Base-by-base conservation (phyloP, 2,888 invertebrate species). In the Drosophila greeni region DNA sequence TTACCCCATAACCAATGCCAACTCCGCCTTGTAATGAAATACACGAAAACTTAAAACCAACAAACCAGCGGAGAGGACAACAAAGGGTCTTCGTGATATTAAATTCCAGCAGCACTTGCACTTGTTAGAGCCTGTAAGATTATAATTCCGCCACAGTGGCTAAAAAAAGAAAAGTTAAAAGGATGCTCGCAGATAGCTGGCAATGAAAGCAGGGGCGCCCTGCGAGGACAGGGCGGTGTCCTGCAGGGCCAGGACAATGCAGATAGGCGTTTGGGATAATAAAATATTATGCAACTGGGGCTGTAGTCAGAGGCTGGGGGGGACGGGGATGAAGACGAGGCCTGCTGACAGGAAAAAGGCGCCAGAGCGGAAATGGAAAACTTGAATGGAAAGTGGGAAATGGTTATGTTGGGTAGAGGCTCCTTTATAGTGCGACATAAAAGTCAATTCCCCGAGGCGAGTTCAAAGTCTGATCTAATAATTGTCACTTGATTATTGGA, bases 231-330 rank as follows among this genome's bases (percentile, higher is more conserved):
- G 5, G 43, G 26, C 12, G 54, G 23, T 16, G 64, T 37, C 45
- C 62, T 60, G 62, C 47, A 29, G 43, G 12, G 62, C 54, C 66
- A 66, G 64, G 53, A 66, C 62, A 64, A 66, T 55, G 64, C 64
- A 65, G 66, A 65, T 57, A 45, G 42, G 55, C 56, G 58, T 51
- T 59, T 42, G 57, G 64, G 80, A 82, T 82, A 76, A 79, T 76
- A 76, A 80, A 76, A 82, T 82, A 82, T 69, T 80, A 74, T 82
- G 77, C 80, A 76, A 69, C 56, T 74, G 77, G 80, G 77, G 82
- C 74, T 73, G 56, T 14, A 14, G 23, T 4, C 12, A 53, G 31
- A 14, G 36, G 2, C 5, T 16, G 9, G 26, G 26, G 26, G 48
- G 9, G 24, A 11, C 2, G 24, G 34, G 8, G 14, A 26, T 9